A percentile compares a stretch with the other conserved stretches of the same genome.
These are phyloP conservation scores for Diadophis punctatus DNA, from an alignment of 2,113 vertebrate genomes.

Conservation along the genomic window DNA sequence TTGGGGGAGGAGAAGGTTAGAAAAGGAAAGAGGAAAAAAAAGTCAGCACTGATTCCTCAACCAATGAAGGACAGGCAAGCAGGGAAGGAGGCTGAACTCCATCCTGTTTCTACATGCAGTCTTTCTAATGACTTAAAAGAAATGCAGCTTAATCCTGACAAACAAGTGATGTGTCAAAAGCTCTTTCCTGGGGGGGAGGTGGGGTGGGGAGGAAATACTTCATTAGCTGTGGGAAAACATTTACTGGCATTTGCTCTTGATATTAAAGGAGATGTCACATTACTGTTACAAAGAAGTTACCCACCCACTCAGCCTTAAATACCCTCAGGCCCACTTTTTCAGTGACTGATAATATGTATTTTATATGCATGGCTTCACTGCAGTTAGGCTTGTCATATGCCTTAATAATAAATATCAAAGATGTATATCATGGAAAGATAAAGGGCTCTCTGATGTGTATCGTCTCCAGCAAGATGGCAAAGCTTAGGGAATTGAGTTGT, in stretches of 20 bases:
- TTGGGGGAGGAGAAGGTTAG: not conserved
- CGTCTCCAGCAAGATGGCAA: not conserved
- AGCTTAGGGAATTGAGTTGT: not conserved
- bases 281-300: slow-evolving; percentile 51
- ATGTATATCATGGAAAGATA: slow-evolving; percentile 28
- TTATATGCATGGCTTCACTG: slow-evolving; percentile 15
- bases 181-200: not conserved
- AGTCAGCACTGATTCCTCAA: slow-evolving; percentile 9
- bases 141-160: not conserved
- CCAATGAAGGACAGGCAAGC: slow-evolving; percentile 1
- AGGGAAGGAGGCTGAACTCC: not conserved
- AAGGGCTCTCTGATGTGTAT: not conserved
- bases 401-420: slow-evolving; percentile 43
- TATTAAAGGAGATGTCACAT: slow-evolving; percentile 38
- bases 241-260: slow-evolving; percentile 16
- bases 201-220: not conserved
- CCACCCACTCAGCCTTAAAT: slow-evolving; percentile 40
- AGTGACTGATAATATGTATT: slow-evolving; percentile 27
- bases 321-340: slow-evolving; percentile 44
- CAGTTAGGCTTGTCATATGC: slow-evolving; percentile 22
- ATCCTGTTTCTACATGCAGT: not conserved
- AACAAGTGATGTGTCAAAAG: slow-evolving; percentile 1
- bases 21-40: not conserved
- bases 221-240: slow-evolving; percentile 15
- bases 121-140: not conserved